These are phyloP conservation scores for Ephydatia muelleri DNA, from an alignment of 37 sponge, comb jelly and placozoan genomes.

Conservation along the genomic window DNA sequence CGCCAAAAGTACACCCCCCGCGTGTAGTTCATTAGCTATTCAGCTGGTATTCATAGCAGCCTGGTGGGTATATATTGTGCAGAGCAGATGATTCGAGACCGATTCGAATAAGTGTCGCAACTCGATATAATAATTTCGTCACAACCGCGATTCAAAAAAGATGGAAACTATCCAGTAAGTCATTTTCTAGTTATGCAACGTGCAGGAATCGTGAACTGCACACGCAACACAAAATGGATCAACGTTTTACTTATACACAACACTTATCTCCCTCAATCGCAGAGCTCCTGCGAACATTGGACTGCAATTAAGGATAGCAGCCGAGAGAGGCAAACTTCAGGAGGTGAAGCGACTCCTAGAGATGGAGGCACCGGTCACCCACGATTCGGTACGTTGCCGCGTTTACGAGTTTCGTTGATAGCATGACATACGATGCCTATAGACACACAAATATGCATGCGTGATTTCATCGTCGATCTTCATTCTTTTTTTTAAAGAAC, in stretches of 20 bases:
- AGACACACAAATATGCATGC: background rate
- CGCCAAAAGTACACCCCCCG: no score
- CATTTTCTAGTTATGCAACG: no score
- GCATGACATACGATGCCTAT: background rate
- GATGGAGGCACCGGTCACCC: conserved; percentile 28
- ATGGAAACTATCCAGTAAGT: background rate
- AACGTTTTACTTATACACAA: no score
- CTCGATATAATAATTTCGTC: background rate
- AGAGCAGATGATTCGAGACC: background rate
- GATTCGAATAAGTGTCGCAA: background rate
- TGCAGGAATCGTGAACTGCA: background rate
- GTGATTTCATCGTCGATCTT: background rate
- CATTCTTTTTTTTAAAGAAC: conserved; percentile 51
- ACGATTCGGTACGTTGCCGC: conserved; percentile 38
- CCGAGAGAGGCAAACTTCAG: conserved; percentile 47
- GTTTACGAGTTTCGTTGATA: background rate
- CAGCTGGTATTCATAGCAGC: background rate
- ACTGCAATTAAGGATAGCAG: conserved; percentile 33
- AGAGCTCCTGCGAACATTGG: conserved; percentile 5
- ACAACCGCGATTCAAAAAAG: background rate
- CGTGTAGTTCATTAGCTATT: no score
- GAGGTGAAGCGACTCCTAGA: conserved; percentile 54
- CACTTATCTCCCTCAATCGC: no score
- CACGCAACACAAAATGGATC: background rate
- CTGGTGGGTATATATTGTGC: background rate